A percentile compares a stretch with the other conserved stretches of the same genome.
Conservation (phyloP, 2,113 vertebrate species). For the Conger conger region DNA sequence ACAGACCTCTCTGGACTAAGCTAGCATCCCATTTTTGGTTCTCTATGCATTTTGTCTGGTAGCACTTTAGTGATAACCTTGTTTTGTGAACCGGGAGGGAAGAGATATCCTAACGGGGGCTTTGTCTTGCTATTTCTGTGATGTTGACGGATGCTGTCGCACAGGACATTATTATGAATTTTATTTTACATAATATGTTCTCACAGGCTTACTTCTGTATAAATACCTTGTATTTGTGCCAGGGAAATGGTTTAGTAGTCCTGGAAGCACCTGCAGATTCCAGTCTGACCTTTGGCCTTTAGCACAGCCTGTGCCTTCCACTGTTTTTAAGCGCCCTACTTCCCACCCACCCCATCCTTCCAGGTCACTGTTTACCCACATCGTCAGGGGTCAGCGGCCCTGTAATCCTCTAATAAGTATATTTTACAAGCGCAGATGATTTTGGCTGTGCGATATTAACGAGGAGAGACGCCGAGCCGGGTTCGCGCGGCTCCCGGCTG, state of each 20-base stretch:
- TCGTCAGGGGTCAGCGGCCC: slow-evolving; percentile 82
- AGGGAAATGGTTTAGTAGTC: slow-evolving; percentile 20
- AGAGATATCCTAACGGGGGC: too few relatives aligned
- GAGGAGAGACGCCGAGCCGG: slow-evolving; percentile 86
- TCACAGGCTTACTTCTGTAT: too few relatives aligned
- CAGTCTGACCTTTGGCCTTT: slow-evolving; percentile 26
- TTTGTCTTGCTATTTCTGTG: too few relatives aligned
- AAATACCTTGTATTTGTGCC: neutral
- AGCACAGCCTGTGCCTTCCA: slow-evolving; percentile 13
- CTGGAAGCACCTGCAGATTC: slow-evolving; percentile 17
- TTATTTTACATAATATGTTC: too few relatives aligned
- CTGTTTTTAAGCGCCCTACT: slow-evolving; percentile 14
- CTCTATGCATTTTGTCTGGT: too few relatives aligned
- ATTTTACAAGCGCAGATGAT: slow-evolving; percentile 90
- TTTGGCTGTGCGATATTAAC: slow-evolving; percentile 91
- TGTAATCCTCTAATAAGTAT: slow-evolving; percentile 84
- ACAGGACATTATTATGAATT: too few relatives aligned
- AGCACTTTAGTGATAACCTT: too few relatives aligned
- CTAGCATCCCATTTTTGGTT: too few relatives aligned
- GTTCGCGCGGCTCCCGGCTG: slow-evolving; percentile 91
- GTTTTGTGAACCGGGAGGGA: too few relatives aligned
- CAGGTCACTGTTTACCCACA: slow-evolving; percentile 80
- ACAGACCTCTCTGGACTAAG: too few relatives aligned
- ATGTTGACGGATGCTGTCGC: too few relatives aligned
- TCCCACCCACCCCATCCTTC: slow-evolving; percentile 3